A percentile compares a stretch with the other conserved stretches of the same genome.
These are phyloP conservation scores for Trichechus manatus DNA, from an alignment of 2,113 vertebrate species.

Conservation along the genomic window DNA sequence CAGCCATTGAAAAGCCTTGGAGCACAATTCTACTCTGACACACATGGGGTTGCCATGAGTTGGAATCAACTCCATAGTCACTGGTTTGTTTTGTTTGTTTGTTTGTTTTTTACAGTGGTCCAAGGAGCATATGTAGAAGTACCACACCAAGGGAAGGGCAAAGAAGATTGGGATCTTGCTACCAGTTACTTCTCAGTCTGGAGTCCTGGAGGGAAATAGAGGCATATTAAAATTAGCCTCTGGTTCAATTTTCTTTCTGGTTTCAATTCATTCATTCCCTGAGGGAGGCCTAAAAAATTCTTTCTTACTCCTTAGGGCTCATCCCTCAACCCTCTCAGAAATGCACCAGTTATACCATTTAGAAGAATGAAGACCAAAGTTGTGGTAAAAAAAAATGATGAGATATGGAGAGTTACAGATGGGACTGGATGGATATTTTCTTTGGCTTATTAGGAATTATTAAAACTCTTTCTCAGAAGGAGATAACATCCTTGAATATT, in stretches of 20 bases:
- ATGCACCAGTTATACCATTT: neutral
- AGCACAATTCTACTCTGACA: neutral
- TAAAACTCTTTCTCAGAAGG: neutral
- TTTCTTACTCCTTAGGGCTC: neutral
- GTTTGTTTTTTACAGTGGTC: neutral
- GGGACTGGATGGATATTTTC: neutral
- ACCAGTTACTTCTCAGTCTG: neutral
- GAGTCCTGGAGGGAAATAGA: neutral
- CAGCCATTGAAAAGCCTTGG: neutral
- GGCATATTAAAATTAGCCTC: neutral
- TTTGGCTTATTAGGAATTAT: neutral
- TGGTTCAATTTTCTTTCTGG: neutral
- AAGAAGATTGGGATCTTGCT: neutral
- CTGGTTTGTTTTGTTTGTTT: neutral
- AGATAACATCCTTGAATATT: neutral
- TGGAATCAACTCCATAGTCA: neutral
- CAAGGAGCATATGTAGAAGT: neutral
- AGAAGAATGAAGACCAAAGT: neutral
- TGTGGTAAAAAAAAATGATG: neutral
- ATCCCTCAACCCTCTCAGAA: neutral
- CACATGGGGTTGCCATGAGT: neutral
- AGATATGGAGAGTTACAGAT: neutral
- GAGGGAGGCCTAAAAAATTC: neutral
- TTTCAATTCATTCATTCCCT: neutral
- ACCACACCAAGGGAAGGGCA: neutral